phyloP scores from a whole-genome alignment of 2,797 vertebrate species.

The Clangula hyemalis region DNA sequence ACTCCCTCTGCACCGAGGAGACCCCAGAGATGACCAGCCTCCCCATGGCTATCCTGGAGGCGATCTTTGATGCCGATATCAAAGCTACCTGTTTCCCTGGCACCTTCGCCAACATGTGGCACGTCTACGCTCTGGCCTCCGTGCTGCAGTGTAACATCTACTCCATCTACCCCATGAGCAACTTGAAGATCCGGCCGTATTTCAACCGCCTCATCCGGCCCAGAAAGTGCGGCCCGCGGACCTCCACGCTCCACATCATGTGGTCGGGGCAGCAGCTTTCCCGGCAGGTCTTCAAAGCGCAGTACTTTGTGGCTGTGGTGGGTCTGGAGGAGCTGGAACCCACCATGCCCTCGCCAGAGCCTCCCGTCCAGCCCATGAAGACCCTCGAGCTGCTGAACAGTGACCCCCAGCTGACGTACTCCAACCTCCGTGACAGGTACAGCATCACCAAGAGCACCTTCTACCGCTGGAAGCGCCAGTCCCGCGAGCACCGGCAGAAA shows the following conservation, averaged over 20 bases:
- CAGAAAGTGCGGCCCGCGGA: constrained; percentile 77
- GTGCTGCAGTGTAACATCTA: constrained; percentile 91
- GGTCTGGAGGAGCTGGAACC: constrained; percentile 79
- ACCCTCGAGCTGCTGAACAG: constrained; percentile 81
- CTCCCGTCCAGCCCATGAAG: constrained; percentile 71
- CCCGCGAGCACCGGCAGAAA: constrained; percentile 89
- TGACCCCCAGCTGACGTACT: constrained; percentile 85
- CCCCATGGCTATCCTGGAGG: constrained; percentile 87
- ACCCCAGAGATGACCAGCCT: constrained; percentile 91
- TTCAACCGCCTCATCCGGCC: constrained; percentile 93
- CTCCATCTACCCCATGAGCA: constrained; percentile 96
- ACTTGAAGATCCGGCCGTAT: constrained; percentile 94
- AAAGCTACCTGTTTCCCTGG: constrained; percentile 94
- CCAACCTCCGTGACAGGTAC: constrained; percentile 86
- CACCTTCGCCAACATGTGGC: constrained; percentile 97
- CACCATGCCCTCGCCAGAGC: constrained; percentile 61
- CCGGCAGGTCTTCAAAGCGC: constrained; percentile 84
- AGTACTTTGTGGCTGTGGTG: constrained; percentile 90
- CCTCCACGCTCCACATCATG: constrained; percentile 91
- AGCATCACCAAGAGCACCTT: constrained; percentile 95
- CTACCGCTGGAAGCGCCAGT: constrained; percentile 94
- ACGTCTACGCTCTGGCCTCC: constrained; percentile 91
- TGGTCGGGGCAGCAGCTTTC: constrained; percentile 91
- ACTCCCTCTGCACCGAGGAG: constrained; percentile 92
- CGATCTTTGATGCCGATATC: constrained; percentile 94